Percentiles rank a stretch among this genome's conserved stretches.
These are phyloP conservation scores for Fragum fragum DNA, from an alignment of 2,888 invertebrate species.

Conservation along the genomic window DNA sequence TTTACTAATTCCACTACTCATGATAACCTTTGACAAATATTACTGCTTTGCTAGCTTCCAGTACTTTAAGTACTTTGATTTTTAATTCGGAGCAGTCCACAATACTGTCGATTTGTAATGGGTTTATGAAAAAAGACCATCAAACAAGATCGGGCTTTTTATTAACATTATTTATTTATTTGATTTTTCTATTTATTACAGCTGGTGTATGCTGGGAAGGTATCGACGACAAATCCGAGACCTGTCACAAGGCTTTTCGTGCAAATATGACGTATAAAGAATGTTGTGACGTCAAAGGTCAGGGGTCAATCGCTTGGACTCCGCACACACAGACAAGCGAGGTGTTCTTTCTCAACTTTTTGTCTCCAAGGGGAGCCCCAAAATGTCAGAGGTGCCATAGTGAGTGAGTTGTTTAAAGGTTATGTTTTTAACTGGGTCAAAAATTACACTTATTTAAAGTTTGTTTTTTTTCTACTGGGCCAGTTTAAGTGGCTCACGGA, in stretches of 20 bases:
- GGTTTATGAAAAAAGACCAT: no score
- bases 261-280: constrained; percentile 68
- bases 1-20: no score
- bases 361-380: constrained; percentile 60
- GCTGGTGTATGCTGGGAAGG: constrained; percentile 75
- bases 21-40: no score
- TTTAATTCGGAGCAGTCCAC: no score
- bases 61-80: no score
- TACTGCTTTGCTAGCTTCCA: no score
- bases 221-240: constrained; percentile 48
- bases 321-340: constrained; percentile 56
- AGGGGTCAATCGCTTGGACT: constrained; percentile 65
- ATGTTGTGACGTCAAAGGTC: constrained; percentile 62
- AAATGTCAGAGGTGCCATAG: constrained; percentile 74
- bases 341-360: constrained; percentile 67
- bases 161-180: no score
- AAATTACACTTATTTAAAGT: no score
- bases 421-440: neutral
- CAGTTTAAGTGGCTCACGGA: no score
- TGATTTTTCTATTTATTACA: constrained; percentile 50
- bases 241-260: constrained; percentile 63
- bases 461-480: no score
- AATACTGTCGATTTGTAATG: no score
- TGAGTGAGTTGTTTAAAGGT: constrained; percentile 63
- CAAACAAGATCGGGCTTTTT: no score